phyloP scores from a whole-genome alignment of 1,140 invertebrate genomes.

The Drosophila santomea region DNA sequence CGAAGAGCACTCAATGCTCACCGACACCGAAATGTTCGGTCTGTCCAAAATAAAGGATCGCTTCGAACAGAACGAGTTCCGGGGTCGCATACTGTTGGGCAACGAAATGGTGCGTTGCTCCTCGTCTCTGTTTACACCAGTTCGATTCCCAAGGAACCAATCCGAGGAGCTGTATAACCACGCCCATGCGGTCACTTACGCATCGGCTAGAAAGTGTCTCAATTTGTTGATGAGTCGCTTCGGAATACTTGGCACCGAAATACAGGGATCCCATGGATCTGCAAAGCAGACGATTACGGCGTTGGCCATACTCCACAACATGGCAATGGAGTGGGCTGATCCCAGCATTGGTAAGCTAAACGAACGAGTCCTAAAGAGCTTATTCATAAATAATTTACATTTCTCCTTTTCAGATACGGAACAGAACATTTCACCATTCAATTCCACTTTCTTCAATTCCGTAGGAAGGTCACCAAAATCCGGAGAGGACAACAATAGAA shows the following conservation, averaged over 20 bases:
- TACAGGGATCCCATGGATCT: constrained; percentile 49
- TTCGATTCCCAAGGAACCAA: constrained; percentile 41
- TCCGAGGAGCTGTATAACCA: constrained; percentile 71
- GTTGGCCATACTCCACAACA: constrained; percentile 70
- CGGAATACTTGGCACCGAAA: constrained; percentile 55
- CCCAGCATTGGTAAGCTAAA: constrained; percentile 42
- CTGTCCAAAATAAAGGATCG: constrained; percentile 69
- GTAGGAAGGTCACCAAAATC: not conserved
- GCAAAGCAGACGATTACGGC: constrained; percentile 72
- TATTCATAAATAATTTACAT: not conserved
- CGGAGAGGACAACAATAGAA: constrained; percentile 58
- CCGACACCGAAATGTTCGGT: constrained; percentile 56
- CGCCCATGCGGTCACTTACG: constrained; percentile 61
- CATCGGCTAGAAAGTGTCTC: constrained; percentile 60
- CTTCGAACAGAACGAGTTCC: constrained; percentile 78
- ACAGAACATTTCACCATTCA: constrained; percentile 30
- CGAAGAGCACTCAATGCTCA: constrained; percentile 38
- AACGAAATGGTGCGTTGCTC: constrained; percentile 60
- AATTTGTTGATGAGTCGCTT: constrained; percentile 60
- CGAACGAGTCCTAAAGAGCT: not conserved
- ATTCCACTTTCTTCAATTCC: constrained; percentile 33
- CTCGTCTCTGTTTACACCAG: constrained; percentile 64
- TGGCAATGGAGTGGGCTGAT: constrained; percentile 79
- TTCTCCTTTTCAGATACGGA: constrained; percentile 41
- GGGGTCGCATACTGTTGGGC: constrained; percentile 69